phyloP scores from a whole-genome alignment of 2,888 invertebrate species.

The Acleris holmiana region DNA sequence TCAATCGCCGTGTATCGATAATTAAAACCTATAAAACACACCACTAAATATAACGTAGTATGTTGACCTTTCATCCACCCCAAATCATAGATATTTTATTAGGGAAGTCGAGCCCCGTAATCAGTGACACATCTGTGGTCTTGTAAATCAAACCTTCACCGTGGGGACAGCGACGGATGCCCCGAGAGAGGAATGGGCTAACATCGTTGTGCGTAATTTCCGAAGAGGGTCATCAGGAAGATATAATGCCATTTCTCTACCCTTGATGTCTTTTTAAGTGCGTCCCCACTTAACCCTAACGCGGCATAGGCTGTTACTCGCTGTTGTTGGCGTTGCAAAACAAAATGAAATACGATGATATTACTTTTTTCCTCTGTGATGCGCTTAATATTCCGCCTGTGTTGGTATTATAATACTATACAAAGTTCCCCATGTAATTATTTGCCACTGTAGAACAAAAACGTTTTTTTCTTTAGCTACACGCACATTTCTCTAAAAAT shows the following conservation, averaged over 20 bases:
- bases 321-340: conserved; percentile 17
- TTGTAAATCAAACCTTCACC: conserved; percentile 34
- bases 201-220: conserved; percentile 74
- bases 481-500: too few species aligned
- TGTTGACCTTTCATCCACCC: conserved; percentile 21
- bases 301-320: conserved; percentile 53
- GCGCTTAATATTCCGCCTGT: not conserved
- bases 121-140: conserved; percentile 49
- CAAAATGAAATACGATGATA: conserved; percentile 17
- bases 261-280: conserved; percentile 84
- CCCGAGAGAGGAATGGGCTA: conserved; percentile 62
- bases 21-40: too few species aligned
- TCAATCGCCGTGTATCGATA: too few species aligned
- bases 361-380: too few species aligned
- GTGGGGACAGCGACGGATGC: conserved; percentile 46
- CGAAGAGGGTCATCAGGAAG: conserved; percentile 79
- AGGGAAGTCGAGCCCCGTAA: conserved; percentile 35
- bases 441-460: not conserved
- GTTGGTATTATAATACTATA: not conserved
- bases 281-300: conserved; percentile 79
- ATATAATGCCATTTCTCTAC: conserved; percentile 81
- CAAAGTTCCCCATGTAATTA: too few species aligned
- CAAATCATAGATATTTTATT: conserved; percentile 34
- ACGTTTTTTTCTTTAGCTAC: too few species aligned
- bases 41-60: not conserved